These are phyloP conservation scores for Lutjanus argentimaculatus DNA, from an alignment of 2,797 vertebrate genomes.

Conservation along the genomic window DNA sequence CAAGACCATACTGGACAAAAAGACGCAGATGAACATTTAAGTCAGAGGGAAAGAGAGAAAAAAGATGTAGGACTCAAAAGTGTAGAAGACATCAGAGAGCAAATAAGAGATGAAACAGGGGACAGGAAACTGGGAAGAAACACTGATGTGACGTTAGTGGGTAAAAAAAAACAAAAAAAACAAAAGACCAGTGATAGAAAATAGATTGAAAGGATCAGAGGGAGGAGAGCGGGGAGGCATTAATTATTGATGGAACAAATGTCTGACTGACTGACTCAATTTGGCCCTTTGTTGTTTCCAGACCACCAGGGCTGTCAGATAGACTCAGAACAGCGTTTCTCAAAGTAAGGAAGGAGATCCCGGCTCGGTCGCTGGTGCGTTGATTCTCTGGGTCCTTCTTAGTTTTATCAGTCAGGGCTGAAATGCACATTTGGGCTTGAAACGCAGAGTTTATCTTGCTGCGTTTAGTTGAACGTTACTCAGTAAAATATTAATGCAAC, in stretches of 20 bases:
- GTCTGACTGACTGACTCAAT: conserved; percentile 82
- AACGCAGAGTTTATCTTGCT: neutral
- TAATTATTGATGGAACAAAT: conserved; percentile 84
- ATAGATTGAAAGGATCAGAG: conserved; percentile 77
- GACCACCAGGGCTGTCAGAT: conserved; percentile 74
- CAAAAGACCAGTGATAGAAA: conserved; percentile 61
- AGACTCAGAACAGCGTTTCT: conserved; percentile 55
- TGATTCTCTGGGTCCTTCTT: neutral
- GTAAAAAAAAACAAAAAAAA: conserved; percentile 25
- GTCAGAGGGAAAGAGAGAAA: neutral
- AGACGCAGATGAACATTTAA: conserved; percentile 9
- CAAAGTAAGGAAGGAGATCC: conserved; percentile 38
- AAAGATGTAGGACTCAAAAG: conserved; percentile 21
- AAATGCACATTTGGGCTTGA: neutral
- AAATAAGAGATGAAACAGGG: conserved; percentile 23
- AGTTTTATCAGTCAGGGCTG: neutral
- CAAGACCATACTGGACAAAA: neutral
- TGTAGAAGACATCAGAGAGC: conserved; percentile 33
- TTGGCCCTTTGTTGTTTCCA: conserved; percentile 79
- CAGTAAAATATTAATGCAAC: too few species aligned
- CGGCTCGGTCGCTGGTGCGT: neutral
- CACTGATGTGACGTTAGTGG: conserved; percentile 44
- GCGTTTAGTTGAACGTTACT: neutral
- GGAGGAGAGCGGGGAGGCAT: conserved; percentile 67
- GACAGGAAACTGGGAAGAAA: conserved; percentile 25